Evolutionary conservation across 2,888 invertebrate genomes (phyloP).

Genomic region (Tetragnatha montana): DNA sequence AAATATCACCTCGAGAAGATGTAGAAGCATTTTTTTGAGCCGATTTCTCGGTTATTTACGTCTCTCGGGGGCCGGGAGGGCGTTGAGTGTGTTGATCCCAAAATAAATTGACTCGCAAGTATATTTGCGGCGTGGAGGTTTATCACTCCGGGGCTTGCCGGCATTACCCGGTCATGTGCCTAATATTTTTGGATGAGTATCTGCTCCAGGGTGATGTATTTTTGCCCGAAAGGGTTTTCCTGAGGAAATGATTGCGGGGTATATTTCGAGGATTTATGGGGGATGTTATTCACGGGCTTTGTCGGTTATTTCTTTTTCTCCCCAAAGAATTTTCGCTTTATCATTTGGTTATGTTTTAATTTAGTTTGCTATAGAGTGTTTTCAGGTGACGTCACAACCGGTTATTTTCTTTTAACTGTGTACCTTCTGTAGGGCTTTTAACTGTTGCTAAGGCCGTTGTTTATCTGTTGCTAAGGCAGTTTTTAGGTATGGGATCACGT

Average conservation of each 20-base stretch:
- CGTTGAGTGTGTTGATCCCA: conserved; percentile 48
- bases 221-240: neutral
- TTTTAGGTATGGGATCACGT: too few relatives aligned
- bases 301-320: too few relatives aligned
- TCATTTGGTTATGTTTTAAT: too few relatives aligned
- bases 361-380: too few relatives aligned
- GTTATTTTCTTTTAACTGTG: too few relatives aligned
- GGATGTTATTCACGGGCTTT: neutral
- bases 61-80: conserved; percentile 18
- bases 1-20: neutral
- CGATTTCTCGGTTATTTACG: conserved; percentile 56
- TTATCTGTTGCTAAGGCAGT: too few relatives aligned
- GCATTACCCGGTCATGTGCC: conserved; percentile 31
- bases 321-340: too few relatives aligned
- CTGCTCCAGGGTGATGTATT: neutral
- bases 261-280: neutral
- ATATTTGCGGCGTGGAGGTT: conserved; percentile 15
- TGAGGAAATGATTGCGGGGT: neutral
- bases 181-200: conserved; percentile 32
- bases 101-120: conserved; percentile 42
- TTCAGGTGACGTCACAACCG: too few relatives aligned
- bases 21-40: conserved; percentile 3
- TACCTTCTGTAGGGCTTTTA: too few relatives aligned
- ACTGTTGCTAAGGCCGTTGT: too few relatives aligned
- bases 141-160: neutral